Conservation (phyloP, 1,140 invertebrate species). For the Globodera ellingtonae region DNA sequence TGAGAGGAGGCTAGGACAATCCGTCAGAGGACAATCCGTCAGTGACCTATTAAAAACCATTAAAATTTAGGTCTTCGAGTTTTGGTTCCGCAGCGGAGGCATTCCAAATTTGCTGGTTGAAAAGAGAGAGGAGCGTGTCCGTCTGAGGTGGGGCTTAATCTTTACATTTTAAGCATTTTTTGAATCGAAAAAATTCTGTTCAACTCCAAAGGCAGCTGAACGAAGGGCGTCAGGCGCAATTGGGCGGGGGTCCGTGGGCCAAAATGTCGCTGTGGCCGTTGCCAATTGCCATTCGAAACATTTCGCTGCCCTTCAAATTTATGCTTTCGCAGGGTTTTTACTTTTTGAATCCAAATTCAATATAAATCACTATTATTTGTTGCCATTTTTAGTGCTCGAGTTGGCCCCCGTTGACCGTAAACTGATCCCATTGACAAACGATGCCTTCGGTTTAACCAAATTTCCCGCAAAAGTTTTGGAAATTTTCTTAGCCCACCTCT, state of each 20-base stretch:
- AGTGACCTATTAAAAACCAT: too few species aligned
- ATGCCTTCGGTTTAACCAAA: constrained; percentile 18
- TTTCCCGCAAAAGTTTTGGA: neutral
- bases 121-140: constrained; percentile 38
- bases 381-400: constrained; percentile 33
- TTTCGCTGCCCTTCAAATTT: constrained; percentile 44
- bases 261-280: constrained; percentile 47
- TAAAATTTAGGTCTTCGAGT: constrained; percentile 46
- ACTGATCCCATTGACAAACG: constrained; percentile 34
- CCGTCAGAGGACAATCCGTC: too few species aligned
- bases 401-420: constrained; percentile 36
- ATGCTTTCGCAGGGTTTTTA: constrained; percentile 47
- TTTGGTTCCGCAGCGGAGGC: constrained; percentile 49
- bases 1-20: constrained; percentile 8
- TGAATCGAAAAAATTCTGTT: neutral
- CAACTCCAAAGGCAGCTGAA: constrained; percentile 33
- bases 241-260: constrained; percentile 17
- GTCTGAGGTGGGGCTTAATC: constrained; percentile 8
- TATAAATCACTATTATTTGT: neutral
- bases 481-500: constrained; percentile 26
- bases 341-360: neutral
- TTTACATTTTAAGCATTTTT: neutral
- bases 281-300: constrained; percentile 45
- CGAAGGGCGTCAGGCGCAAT: constrained; percentile 32
- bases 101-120: constrained; percentile 47